phyloP scores from a whole-genome alignment of 2,113 vertebrate genomes.

The Toxotes jaculatrix region DNA sequence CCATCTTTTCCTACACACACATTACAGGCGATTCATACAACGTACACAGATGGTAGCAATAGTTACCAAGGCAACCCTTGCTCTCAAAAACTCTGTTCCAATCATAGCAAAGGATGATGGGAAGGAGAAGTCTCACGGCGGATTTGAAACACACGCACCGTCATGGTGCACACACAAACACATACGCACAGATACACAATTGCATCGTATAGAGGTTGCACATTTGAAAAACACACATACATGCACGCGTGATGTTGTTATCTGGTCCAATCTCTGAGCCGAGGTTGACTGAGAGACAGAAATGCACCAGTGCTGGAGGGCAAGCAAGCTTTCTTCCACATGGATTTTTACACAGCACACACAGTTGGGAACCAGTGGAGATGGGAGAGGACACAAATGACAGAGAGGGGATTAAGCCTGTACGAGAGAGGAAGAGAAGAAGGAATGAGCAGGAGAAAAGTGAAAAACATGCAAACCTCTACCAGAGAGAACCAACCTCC shows the following conservation, averaged over 20 bases:
- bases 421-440: conserved; percentile 1
- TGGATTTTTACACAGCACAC: conserved; percentile 33
- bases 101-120: conserved; percentile 53
- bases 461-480: conserved; percentile 15
- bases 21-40: conserved; percentile 46
- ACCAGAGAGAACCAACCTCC: conserved; percentile 13
- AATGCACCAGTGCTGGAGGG: conserved; percentile 40
- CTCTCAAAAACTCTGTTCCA: conserved; percentile 61
- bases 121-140: conserved; percentile 32
- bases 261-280: conserved; percentile 44
- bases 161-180: conserved; percentile 3
- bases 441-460: neutral
- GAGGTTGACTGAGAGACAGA: conserved; percentile 57
- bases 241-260: conserved; percentile 26
- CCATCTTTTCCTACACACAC: conserved; percentile 50
- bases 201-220: neutral
- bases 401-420: neutral
- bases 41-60: conserved; percentile 71
- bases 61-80: conserved; percentile 79
- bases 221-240: neutral
- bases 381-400: conserved; percentile 5
- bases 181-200: conserved; percentile 1
- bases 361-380: conserved; percentile 15
- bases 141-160: conserved; percentile 27
- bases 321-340: conserved; percentile 46